phyloP scores from a whole-genome alignment of 2,113 vertebrate species.

The Raja brachyura region DNA sequence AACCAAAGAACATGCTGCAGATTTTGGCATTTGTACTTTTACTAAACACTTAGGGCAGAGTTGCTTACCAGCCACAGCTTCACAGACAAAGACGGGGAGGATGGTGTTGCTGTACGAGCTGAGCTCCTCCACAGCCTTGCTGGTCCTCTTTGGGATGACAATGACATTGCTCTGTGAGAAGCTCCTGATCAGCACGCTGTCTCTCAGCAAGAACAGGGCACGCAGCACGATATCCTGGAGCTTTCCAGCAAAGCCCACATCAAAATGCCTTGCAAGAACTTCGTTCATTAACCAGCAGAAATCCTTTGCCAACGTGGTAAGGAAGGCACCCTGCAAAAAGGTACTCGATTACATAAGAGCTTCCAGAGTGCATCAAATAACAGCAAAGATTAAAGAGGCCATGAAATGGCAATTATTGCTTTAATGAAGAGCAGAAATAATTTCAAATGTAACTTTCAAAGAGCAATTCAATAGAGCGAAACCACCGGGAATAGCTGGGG shows the following conservation, averaged over 20 bases:
- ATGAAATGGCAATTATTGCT: too few relatives aligned
- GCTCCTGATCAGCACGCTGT: constrained; percentile 52
- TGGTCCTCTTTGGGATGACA: constrained; percentile 48
- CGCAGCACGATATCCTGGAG: constrained; percentile 59
- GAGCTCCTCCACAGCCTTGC: constrained; percentile 51
- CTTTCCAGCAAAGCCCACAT: constrained; percentile 72
- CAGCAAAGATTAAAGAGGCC: background rate
- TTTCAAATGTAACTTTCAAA: too few relatives aligned
- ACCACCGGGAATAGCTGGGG: too few relatives aligned
- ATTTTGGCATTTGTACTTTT: background rate
- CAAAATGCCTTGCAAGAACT: constrained; percentile 66
- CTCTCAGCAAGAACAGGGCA: constrained; percentile 59
- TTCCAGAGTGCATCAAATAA: background rate
- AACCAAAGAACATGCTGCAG: background rate
- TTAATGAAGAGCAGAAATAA: too few relatives aligned
- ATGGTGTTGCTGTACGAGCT: constrained; percentile 56
- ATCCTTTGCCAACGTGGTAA: constrained; percentile 66
- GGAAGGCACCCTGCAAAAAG: constrained; percentile 58
- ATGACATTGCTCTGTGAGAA: constrained; percentile 45
- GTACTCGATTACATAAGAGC: background rate
- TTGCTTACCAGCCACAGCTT: constrained; percentile 74
- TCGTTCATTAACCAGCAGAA: constrained; percentile 75
- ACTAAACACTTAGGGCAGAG: background rate
- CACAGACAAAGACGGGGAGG: constrained; percentile 64
- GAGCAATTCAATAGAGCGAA: too few relatives aligned